Base-by-base conservation (phyloP, 2,888 invertebrate genomes). In the Agonopterix heracliana region DNA sequence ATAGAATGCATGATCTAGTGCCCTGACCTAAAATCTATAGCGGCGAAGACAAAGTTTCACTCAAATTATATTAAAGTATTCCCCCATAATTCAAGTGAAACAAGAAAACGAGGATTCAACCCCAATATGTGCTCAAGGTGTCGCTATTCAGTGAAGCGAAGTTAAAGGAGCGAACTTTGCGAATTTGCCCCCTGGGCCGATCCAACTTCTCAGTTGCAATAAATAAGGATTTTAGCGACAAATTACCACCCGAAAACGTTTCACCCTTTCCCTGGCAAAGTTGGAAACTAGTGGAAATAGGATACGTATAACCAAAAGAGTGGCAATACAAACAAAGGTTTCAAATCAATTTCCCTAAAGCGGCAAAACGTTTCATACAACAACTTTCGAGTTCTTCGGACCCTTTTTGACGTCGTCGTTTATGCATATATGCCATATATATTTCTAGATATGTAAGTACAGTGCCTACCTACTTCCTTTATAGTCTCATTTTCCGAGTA, bases 171-270 rank as follows among this genome's bases (percentile, higher is more conserved):
- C 78, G 75, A 86, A 86, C 72, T 86, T 86, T 80, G 70, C 68
- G 75, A 81, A 75, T 80, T 82, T 73, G 74, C 83, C 82, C 83
- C 74, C 75, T 80, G 78, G 84, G 77, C 78, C 83, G 81, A 81
- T 82, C 78, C 78, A 83, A 85, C 77, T 85, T 83, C 78, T 71
- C 75, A 74, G 78, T 81, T 82, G 84, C 85, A 81, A 86, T 86
- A 86, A 86, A 86, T 86, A 86, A 86, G 86, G 86, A 86, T 86
- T 86, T 86, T 82, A 84, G 81, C 82, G 85, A 86, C 86, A 86
- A 86, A 86, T 86, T 86, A 83, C 85, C 84, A 77, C 77, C 78
- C 76, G 76, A 82, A 81, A 81, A 78, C 78, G 79, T 78, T 78
- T 78, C 74, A 77, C 81, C 82, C 80, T 78, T 80, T 72, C 77